Evolutionary conservation across 2,888 invertebrate genomes (phyloP).

Genomic region (Trachelus iudaicus): DNA sequence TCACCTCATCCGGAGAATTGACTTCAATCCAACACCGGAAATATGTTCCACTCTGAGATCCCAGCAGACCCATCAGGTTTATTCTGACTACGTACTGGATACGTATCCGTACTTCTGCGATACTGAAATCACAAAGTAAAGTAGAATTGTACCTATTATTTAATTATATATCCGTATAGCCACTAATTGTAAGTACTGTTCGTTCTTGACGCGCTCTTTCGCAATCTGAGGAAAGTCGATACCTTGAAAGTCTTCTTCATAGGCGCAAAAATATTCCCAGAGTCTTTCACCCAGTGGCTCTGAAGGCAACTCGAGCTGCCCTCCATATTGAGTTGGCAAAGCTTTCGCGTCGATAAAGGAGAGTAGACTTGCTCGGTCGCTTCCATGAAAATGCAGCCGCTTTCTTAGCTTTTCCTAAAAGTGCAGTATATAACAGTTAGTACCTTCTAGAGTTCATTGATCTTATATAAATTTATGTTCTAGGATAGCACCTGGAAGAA

Average conservation of each 20-base stretch:
- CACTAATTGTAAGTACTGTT: not conserved
- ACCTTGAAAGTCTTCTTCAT: constrained; percentile 78
- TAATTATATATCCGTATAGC: not conserved
- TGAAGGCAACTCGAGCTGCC: constrained; percentile 73
- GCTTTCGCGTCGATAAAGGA: constrained; percentile 71
- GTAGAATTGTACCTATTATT: not conserved
- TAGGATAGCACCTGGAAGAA: constrained; percentile 70
- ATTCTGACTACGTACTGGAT: not conserved
- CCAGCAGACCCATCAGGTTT: not conserved
- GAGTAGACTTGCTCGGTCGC: constrained; percentile 72
- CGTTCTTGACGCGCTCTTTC: not conserved
- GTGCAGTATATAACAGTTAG: not conserved
- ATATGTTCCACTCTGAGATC: not conserved
- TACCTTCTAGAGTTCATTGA: not conserved
- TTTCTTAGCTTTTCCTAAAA: constrained; percentile 80
- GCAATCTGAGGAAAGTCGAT: constrained; percentile 17
- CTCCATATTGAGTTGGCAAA: constrained; percentile 76
- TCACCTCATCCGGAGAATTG: not conserved
- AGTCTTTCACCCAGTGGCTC: constrained; percentile 72
- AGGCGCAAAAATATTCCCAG: constrained; percentile 75
- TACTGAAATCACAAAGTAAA: not conserved
- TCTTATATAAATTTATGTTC: not conserved
- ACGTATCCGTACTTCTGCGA: not conserved
- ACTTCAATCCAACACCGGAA: not conserved
- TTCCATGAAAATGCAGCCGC: constrained; percentile 82